Percentiles rank a stretch among this genome's conserved stretches.
Evolutionary conservation across 2,888 invertebrate species (phyloP).

Genomic region (Machimus rusticus): DNA sequence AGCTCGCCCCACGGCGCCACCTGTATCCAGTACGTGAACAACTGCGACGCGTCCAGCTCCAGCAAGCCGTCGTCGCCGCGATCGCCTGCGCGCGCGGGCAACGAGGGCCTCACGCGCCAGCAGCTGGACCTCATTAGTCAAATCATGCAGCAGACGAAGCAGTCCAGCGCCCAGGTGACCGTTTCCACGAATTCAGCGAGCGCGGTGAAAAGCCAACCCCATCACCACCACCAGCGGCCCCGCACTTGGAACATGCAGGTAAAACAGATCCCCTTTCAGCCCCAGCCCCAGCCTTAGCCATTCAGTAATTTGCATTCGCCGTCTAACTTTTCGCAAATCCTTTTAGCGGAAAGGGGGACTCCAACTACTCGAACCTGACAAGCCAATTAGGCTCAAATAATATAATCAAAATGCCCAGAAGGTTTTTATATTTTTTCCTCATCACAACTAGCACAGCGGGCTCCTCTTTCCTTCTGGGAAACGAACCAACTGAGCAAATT

Average conservation of each 20-base stretch:
- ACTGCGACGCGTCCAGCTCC: constrained; percentile 65
- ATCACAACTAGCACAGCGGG: neutral
- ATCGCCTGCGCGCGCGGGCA: constrained; percentile 59
- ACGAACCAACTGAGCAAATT: neutral
- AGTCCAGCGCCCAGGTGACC: constrained; percentile 65
- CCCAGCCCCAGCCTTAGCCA: neutral
- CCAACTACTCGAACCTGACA: neutral
- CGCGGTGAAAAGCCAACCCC: constrained; percentile 49
- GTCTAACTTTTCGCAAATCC: neutral
- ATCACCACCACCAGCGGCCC: constrained; percentile 62
- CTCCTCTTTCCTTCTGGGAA: neutral
- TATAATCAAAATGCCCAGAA: neutral
- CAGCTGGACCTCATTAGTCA: constrained; percentile 79
- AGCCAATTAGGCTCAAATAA: neutral
- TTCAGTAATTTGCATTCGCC: neutral
- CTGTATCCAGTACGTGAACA: constrained; percentile 68
- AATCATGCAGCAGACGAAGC: constrained; percentile 79
- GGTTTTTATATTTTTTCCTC: neutral
- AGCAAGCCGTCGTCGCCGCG: constrained; percentile 63
- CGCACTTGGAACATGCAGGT: constrained; percentile 68
- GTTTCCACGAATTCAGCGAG: constrained; percentile 60
- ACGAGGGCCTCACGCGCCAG: constrained; percentile 75
- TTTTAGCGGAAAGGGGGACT: neutral
- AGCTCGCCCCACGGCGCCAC: constrained; percentile 69
- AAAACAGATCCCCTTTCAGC: neutral